phyloP scores from a whole-genome alignment of 2,113 vertebrate genomes.

The Empidonax traillii region DNA sequence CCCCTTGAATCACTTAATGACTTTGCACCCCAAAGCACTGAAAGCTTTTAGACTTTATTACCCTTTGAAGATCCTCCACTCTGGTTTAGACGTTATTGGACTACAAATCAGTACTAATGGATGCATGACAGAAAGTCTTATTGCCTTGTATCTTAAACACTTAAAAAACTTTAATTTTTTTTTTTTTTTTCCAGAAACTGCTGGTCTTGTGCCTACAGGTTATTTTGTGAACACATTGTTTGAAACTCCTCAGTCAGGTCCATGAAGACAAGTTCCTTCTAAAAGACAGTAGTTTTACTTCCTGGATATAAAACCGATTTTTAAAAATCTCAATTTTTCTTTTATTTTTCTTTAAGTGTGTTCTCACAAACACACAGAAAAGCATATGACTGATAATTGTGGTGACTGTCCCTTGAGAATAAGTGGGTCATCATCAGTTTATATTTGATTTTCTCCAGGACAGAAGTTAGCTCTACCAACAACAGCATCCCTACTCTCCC shows the following conservation, averaged over 20 bases:
- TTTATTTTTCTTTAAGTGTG: not conserved
- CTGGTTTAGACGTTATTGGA: not conserved
- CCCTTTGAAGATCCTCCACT: not conserved
- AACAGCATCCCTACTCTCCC: not conserved
- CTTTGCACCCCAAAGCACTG: not conserved
- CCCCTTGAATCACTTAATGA: not conserved
- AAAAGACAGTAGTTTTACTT: not conserved
- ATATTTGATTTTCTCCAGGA: not conserved
- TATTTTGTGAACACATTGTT: not conserved
- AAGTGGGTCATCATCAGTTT: not conserved
- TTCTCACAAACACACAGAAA: not conserved
- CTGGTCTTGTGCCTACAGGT: not conserved
- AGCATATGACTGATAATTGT: not conserved
- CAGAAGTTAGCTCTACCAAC: not conserved
- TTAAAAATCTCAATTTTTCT: not conserved
- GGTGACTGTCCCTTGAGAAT: not conserved
- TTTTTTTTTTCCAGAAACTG: not conserved
- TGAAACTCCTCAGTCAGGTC: not conserved
- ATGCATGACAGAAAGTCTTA: not conserved
- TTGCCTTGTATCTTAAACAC: not conserved
- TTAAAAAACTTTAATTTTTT: not conserved
- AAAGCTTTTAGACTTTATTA: not conserved
- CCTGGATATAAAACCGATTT: not conserved
- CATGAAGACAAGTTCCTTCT: not conserved
- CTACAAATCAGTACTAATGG: not conserved